These are phyloP conservation scores for Neodon shergylaensis DNA, from an alignment of 2,113 vertebrate genomes.

Conservation along the genomic window DNA sequence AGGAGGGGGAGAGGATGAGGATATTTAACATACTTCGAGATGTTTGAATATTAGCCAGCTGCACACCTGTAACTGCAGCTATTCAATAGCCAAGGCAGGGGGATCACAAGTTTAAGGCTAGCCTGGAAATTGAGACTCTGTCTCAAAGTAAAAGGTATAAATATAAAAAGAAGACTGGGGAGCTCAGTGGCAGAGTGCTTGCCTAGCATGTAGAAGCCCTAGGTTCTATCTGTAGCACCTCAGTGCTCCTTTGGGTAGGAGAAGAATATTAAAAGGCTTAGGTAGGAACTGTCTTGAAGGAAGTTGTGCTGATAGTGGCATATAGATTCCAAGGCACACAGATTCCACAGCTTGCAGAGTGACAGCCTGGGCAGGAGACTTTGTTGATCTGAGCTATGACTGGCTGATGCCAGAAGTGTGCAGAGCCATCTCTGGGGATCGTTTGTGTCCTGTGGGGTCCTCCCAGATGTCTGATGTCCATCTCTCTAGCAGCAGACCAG, in stretches of 20 bases:
- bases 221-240: background rate
- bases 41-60: background rate
- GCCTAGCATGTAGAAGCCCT: background rate
- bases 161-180: background rate
- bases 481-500: background rate
- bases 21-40: background rate
- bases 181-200: background rate
- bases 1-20: background rate
- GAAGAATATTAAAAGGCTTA: background rate
- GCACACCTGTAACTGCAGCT: background rate
- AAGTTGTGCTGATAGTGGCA: fast-evolving
- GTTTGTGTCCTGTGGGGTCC: background rate
- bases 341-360: background rate
- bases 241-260: no score
- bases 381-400: background rate
- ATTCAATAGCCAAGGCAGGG: background rate
- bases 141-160: background rate
- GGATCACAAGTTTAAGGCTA: background rate
- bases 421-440: background rate
- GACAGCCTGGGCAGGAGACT: background rate
- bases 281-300: background rate
- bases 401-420: background rate
- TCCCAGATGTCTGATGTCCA: background rate
- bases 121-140: no score
- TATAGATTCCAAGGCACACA: no score